Percentiles rank a stretch among this genome's conserved stretches.
These are phyloP conservation scores for Meloidogyne floridensis DNA, from an alignment of 1,140 invertebrate species.

Conservation along the genomic window DNA sequence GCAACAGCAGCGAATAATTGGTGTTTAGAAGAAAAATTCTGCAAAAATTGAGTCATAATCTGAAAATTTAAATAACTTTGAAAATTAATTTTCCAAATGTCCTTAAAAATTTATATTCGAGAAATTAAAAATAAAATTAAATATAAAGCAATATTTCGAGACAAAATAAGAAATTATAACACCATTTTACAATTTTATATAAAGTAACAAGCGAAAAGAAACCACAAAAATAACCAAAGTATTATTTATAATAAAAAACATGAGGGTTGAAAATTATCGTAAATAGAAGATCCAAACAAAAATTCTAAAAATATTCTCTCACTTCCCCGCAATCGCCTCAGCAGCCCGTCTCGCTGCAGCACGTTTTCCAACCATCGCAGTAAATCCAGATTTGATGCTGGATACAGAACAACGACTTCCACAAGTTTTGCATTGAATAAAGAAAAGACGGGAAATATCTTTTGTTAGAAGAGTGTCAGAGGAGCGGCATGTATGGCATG, in stretches of 20 bases:
- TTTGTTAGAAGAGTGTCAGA: constrained; percentile 98
- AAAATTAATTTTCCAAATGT: too few relatives aligned
- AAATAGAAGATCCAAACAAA: constrained; percentile 22
- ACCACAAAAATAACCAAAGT: background rate
- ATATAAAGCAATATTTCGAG: too few relatives aligned
- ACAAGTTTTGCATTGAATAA: constrained; percentile 98
- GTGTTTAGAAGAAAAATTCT: background rate
- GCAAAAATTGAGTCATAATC: background rate
- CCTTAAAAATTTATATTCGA: too few relatives aligned
- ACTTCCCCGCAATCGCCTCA: constrained; percentile 62
- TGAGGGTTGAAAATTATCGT: background rate
- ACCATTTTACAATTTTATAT: background rate
- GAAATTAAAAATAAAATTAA: too few relatives aligned
- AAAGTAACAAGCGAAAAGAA: background rate
- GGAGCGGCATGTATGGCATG: constrained; percentile 97
- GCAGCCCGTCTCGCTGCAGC: constrained; percentile 87
- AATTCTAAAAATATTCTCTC: constrained; percentile 21
- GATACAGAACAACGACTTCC: constrained; percentile 97
- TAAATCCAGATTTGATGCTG: constrained; percentile 99
- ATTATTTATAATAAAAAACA: background rate
- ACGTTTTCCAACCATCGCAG: constrained; percentile 95
- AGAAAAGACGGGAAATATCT: constrained; percentile 90
- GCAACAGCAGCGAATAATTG: background rate
- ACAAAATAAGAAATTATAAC: background rate
- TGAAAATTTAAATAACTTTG: background rate